phyloP scores from a whole-genome alignment of 2,797 vertebrate species.

The Eleutherodactylus coqui region DNA sequence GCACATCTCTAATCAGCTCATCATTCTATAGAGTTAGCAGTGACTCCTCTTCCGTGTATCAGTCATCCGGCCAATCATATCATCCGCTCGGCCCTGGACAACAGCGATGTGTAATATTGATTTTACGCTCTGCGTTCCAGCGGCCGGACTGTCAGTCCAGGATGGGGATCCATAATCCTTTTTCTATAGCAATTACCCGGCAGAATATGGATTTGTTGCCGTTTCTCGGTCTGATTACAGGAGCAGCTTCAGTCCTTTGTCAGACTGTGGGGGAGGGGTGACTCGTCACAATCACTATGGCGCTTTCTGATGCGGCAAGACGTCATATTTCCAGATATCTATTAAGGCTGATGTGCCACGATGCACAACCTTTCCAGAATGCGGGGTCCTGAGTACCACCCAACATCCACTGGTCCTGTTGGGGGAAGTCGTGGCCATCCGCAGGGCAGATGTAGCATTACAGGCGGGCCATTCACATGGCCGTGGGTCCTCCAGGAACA shows the following conservation, averaged over 20 bases:
- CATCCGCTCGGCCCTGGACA: slow-evolving; percentile 28
- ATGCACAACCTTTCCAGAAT: too few relatives aligned
- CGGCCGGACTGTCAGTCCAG: slow-evolving; percentile 51
- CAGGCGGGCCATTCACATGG: too few relatives aligned
- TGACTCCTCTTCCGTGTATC: neutral
- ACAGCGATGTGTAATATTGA: slow-evolving; percentile 53
- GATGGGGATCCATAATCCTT: slow-evolving; percentile 60
- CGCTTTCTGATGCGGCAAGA: neutral
- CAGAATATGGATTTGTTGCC: slow-evolving; percentile 59
- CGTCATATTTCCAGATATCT: neutral
- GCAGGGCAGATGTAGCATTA: too few relatives aligned
- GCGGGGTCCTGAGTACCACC: too few relatives aligned
- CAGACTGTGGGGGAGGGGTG: neutral
- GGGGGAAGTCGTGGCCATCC: too few relatives aligned
- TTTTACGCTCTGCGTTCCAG: slow-evolving; percentile 45
- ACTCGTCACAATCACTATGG: neutral
- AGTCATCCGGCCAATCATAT: slow-evolving; percentile 27
- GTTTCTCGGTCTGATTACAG: slow-evolving; percentile 54
- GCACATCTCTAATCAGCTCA: neutral
- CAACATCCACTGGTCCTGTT: too few relatives aligned
- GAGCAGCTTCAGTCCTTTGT: slow-evolving; percentile 26
- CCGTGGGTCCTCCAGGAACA: too few relatives aligned
- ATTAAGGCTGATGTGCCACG: too few relatives aligned
- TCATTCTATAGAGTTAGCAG: slow-evolving; percentile 7
- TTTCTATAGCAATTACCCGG: slow-evolving; percentile 56